Evolutionary conservation across 2,113 vertebrate species (phyloP).

Genomic region (Petaurus breviceps): DNA sequence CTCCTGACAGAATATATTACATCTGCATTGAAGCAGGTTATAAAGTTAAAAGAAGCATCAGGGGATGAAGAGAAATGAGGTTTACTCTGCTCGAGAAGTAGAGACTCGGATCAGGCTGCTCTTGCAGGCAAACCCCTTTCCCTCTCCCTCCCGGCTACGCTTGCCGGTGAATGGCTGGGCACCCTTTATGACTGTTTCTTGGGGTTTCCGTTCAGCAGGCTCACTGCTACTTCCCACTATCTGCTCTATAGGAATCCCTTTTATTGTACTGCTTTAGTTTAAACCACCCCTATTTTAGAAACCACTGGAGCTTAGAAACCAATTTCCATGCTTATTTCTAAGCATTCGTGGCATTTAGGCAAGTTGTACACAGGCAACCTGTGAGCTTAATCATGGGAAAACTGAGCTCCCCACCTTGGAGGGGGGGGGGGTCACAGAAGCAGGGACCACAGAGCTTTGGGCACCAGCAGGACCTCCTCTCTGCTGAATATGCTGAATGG

Average conservation of each 20-base stretch:
- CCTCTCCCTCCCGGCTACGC: background rate
- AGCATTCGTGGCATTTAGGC: slow-evolving; percentile 75
- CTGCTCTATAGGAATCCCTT: slow-evolving; percentile 71
- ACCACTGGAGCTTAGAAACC: slow-evolving; percentile 84
- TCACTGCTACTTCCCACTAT: slow-evolving; percentile 61
- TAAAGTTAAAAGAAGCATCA: slow-evolving; percentile 60
- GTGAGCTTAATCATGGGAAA: slow-evolving; percentile 64
- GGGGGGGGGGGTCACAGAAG: background rate
- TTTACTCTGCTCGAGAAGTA: background rate
- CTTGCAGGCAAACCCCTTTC: background rate
- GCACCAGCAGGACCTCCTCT: background rate
- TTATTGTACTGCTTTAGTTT: slow-evolving; percentile 78
- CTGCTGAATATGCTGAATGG: background rate
- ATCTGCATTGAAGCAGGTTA: slow-evolving; percentile 49
- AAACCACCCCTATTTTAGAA: slow-evolving; percentile 85
- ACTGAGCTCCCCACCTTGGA: slow-evolving; percentile 3
- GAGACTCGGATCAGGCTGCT: slow-evolving; percentile 6
- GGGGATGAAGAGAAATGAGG: slow-evolving; percentile 51
- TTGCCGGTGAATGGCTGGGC: background rate
- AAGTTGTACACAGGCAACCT: slow-evolving; percentile 64
- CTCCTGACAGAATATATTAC: slow-evolving; percentile 63
- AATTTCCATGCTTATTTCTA: slow-evolving; percentile 85
- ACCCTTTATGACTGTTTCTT: slow-evolving; percentile 46
- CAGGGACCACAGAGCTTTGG: background rate
- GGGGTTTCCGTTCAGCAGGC: slow-evolving; percentile 36